phyloP scores from a whole-genome alignment of 1,140 invertebrate genomes.

The Zaprionus tsacasi region DNA sequence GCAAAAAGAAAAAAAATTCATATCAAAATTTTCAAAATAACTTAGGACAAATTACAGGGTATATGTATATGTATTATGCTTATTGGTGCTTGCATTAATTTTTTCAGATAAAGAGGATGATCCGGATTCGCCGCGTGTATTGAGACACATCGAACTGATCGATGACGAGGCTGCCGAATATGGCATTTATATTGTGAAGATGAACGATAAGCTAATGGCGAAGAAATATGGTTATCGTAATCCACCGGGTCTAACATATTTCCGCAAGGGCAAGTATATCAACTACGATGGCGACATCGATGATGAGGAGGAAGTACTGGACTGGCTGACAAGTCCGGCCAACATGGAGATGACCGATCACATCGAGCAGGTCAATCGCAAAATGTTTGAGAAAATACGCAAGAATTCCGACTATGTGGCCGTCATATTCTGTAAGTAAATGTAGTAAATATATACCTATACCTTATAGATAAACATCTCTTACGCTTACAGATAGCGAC shows the following conservation, averaged over 20 bases:
- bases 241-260: constrained; percentile 95
- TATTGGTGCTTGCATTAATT: not conserved
- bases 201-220: constrained; percentile 95
- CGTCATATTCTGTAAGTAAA: constrained; percentile 96
- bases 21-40: constrained; percentile 3
- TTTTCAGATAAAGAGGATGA: constrained; percentile 92
- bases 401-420: constrained; percentile 96
- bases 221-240: constrained; percentile 96
- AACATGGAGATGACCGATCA: constrained; percentile 97
- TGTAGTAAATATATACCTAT: not conserved
- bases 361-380: constrained; percentile 95
- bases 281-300: constrained; percentile 97
- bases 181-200: constrained; percentile 96
- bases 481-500: constrained; percentile 89
- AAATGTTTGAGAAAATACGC: constrained; percentile 96
- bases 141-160: constrained; percentile 94
- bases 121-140: constrained; percentile 89
- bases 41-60: not conserved
- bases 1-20: constrained; percentile 11
- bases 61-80: not conserved
- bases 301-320: constrained; percentile 96
- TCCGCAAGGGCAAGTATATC: constrained; percentile 94
- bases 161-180: constrained; percentile 96
- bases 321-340: constrained; percentile 96
- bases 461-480: not conserved